These are phyloP conservation scores for Hoplias malabaricus DNA, from an alignment of 2,113 vertebrate species.

Conservation along the genomic window DNA sequence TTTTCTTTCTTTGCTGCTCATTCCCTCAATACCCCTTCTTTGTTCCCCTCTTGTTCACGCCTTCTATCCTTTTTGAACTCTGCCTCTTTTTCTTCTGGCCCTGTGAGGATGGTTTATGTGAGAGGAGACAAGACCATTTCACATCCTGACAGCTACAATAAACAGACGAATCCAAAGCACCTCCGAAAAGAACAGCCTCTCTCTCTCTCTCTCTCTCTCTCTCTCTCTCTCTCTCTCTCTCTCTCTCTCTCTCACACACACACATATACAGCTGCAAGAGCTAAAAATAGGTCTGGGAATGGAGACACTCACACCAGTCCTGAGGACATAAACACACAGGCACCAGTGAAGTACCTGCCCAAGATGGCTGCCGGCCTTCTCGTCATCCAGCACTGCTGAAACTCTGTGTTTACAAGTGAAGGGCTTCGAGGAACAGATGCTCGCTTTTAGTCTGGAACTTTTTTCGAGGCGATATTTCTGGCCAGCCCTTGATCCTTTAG, in stretches of 20 bases:
- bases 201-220: background rate
- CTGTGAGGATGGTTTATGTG: conserved; percentile 31
- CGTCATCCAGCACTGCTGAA: background rate
- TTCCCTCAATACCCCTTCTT: background rate
- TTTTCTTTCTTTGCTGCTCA: background rate
- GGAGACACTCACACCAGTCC: conserved; percentile 28
- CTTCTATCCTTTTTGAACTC: background rate
- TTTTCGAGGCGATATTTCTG: conserved; percentile 26
- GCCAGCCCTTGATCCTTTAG: conserved; percentile 16
- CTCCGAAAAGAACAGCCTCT: conserved; percentile 27
- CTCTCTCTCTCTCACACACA: background rate
- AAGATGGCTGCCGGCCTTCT: conserved; percentile 6
- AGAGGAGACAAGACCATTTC: conserved; percentile 42
- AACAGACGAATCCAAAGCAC: conserved; percentile 38
- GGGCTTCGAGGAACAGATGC: conserved; percentile 27
- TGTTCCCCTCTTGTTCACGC: background rate
- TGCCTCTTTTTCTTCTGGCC: conserved; percentile 14
- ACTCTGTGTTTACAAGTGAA: conserved; percentile 30
- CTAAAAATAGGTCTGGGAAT: conserved; percentile 44
- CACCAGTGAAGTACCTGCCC: conserved; percentile 35
- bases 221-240: background rate
- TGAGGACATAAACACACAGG: conserved; percentile 32
- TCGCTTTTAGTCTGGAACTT: conserved; percentile 9
- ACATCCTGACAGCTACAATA: conserved; percentile 47
- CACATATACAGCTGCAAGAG: conserved; percentile 15